Percentiles rank a stretch among this genome's conserved stretches.
Conservation (phyloP, 2,113 vertebrate species). For the Aepyceros melampus region DNA sequence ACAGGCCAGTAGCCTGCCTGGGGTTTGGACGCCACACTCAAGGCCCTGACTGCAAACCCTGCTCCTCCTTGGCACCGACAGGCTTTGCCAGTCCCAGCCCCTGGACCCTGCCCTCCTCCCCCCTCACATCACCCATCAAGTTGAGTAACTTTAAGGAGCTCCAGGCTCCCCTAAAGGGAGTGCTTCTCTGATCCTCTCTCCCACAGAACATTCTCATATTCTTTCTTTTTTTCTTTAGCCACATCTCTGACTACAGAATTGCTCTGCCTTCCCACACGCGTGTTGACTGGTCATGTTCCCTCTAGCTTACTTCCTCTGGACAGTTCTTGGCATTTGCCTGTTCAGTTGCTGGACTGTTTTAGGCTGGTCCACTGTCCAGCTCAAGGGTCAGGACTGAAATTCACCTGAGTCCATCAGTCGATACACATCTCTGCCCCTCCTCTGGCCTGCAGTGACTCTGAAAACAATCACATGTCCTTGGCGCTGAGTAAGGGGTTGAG, state of each 20-base stretch:
- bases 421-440: not conserved
- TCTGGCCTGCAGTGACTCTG: not conserved
- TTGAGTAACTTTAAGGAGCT: fast-evolving
- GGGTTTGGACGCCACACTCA: fast-evolving
- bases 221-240: not conserved
- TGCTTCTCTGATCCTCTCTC: not conserved
- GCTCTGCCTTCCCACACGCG: fast-evolving
- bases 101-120: not conserved
- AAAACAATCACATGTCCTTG: not conserved
- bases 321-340: not conserved
- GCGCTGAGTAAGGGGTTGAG: not conserved
- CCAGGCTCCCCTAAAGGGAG: not conserved
- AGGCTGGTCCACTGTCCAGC: not conserved
- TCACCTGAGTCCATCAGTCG: not conserved
- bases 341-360: not conserved
- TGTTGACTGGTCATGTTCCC: not conserved
- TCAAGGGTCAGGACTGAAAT: not conserved
- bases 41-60: no score
- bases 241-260: not conserved
- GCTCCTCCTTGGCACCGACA: no score
- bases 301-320: not conserved
- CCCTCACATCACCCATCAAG: fast-evolving
- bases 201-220: not conserved
- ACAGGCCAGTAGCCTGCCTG: not conserved
- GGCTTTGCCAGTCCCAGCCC: not conserved